Conservation (phyloP, 2,797 vertebrate genomes). For the Catharus ustulatus region DNA sequence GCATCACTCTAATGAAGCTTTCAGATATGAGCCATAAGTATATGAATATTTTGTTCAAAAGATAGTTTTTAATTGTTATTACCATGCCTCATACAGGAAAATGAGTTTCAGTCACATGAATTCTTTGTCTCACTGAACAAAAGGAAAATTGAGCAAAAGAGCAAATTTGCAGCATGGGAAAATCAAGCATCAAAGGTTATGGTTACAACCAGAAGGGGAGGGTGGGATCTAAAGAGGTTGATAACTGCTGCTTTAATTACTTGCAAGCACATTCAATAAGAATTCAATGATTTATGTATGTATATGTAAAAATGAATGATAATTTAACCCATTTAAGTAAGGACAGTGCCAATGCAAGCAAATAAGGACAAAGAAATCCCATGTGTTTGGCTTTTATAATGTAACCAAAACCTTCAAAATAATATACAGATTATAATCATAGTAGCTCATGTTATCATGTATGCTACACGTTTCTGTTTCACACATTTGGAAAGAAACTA, state of each 20-base stretch:
- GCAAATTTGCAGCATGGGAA: slow-evolving; percentile 3
- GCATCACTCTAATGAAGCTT: slow-evolving; percentile 57
- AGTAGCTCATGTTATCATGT: neutral
- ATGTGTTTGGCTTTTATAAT: neutral
- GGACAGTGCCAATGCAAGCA: neutral
- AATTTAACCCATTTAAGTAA: neutral
- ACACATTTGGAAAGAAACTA: neutral
- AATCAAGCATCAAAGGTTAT: slow-evolving; percentile 10
- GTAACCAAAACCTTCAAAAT: neutral
- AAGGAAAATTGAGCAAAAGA: slow-evolving; percentile 3
- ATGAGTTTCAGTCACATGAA: neutral
- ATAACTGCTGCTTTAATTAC: neutral
- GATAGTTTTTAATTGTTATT: slow-evolving; percentile 23
- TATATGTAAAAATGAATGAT: neutral
- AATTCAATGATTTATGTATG: neutral
- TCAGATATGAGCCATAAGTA: neutral
- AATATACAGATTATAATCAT: neutral
- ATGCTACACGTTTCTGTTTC: neutral
- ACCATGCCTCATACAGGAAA: slow-evolving; percentile 1
- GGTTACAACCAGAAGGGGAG: neutral
- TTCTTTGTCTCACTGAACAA: neutral
- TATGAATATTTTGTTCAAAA: slow-evolving; percentile 49
- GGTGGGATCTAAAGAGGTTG: neutral
- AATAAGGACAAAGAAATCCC: neutral
- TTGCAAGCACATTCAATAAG: neutral